Evolutionary conservation across 1,140 invertebrate genomes (phyloP).

Genomic region (Drosophila baimaii): DNA sequence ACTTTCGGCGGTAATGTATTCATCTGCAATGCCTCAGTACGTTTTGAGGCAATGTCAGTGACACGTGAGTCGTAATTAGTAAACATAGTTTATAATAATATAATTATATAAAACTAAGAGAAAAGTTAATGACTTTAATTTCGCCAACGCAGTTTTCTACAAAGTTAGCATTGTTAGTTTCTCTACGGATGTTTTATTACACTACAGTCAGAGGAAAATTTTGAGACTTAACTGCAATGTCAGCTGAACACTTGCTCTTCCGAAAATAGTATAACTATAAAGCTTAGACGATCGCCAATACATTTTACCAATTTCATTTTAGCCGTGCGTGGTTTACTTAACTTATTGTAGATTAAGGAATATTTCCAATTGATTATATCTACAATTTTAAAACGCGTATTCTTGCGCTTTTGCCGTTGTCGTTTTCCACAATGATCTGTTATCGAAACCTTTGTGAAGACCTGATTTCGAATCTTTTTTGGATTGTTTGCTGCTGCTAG

Average conservation of each 20-base stretch:
- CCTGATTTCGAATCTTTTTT: neutral
- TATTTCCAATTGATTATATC: neutral
- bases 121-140: neutral
- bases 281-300: neutral
- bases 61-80: conserved; percentile 7
- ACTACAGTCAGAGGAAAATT: neutral
- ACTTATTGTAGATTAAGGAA: neutral
- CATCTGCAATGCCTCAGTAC: conserved; percentile 47
- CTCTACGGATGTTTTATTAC: neutral
- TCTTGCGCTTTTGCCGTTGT: conserved; percentile 26
- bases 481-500: neutral
- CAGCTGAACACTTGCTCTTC: conserved; percentile 45
- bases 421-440: neutral
- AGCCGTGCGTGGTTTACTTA: neutral
- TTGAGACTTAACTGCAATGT: conserved; percentile 31
- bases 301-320: conserved; percentile 30
- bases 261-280: neutral
- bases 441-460: neutral
- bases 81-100: conserved; percentile 35
- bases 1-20: conserved; percentile 27
- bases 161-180: conserved; percentile 3
- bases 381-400: conserved; percentile 29
- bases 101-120: neutral
- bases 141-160: neutral
- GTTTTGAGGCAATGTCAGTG: conserved; percentile 9